A percentile compares a stretch with the other conserved stretches of the same genome.
Evolutionary conservation across 1,140 invertebrate species (phyloP).

Genomic region (Melitaea cinxia): DNA sequence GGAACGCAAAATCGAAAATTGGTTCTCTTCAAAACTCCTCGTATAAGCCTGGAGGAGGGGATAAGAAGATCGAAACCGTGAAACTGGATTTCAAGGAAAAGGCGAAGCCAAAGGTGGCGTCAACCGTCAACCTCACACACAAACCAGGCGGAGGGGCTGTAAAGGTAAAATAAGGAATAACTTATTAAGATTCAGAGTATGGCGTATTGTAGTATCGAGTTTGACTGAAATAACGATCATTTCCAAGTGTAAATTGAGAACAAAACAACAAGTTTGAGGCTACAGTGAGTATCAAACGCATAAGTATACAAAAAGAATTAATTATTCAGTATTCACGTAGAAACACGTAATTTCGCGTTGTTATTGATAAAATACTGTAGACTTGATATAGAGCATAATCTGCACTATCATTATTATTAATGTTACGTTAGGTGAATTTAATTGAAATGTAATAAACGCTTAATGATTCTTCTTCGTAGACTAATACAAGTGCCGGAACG

Average conservation of each 20-base stretch:
- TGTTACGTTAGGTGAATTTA: background rate
- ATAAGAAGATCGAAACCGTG: slow-evolving; percentile 94
- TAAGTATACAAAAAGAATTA: slow-evolving; percentile 1
- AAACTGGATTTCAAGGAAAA: slow-evolving; percentile 96
- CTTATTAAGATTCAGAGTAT: background rate
- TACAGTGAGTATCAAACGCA: slow-evolving; percentile 17
- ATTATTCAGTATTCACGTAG: background rate
- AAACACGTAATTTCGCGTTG: background rate
- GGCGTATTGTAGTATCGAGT: background rate
- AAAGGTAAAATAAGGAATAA: slow-evolving; percentile 86
- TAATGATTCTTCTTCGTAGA: slow-evolving; percentile 55
- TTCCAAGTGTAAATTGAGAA: background rate
- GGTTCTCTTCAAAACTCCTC: slow-evolving; percentile 96
- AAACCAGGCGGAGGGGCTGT: slow-evolving; percentile 93
- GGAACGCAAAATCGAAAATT: slow-evolving; percentile 96
- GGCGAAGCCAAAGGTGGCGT: slow-evolving; percentile 95
- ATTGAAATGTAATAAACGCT: slow-evolving; percentile 13
- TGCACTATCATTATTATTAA: slow-evolving; percentile 17
- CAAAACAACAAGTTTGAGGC: background rate
- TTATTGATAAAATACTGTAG: slow-evolving; percentile 6
- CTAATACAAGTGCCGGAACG: slow-evolving; percentile 57
- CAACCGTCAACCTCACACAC: slow-evolving; percentile 95
- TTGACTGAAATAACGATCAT: background rate
- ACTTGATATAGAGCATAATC: background rate
- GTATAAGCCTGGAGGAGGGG: slow-evolving; percentile 95